These are phyloP conservation scores for Chrysina gloriosa DNA, from an alignment of 2,888 invertebrate genomes.

Conservation along the genomic window DNA sequence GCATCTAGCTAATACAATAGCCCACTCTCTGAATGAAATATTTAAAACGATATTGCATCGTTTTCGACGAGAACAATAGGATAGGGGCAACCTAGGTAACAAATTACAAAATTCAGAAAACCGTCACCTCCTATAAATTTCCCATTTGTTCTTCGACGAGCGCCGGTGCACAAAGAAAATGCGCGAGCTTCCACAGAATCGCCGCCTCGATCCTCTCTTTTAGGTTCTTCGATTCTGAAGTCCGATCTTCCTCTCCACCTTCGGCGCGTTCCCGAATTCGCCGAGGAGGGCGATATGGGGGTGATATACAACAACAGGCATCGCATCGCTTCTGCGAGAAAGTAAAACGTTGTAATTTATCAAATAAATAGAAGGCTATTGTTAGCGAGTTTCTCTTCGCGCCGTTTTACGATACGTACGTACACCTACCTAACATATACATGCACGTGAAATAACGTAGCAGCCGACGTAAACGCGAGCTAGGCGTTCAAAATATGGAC, in stretches of 20 bases:
- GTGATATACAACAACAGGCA: not conserved
- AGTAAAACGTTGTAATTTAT: constrained; percentile 64
- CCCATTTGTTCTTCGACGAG: constrained; percentile 6
- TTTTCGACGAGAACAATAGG: too few relatives aligned
- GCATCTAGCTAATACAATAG: too few relatives aligned
- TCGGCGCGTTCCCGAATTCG: not conserved
- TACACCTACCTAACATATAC: not conserved
- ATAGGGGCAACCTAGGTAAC: too few relatives aligned
- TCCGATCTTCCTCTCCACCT: not conserved
- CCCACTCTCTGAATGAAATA: too few relatives aligned
- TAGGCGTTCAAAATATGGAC: constrained; percentile 62
- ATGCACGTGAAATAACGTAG: not conserved
- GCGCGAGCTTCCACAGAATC: too few relatives aligned
- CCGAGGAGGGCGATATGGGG: not conserved
- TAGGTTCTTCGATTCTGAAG: constrained; percentile 1
- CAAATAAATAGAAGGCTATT: constrained; percentile 65
- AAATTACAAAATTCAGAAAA: constrained; percentile 38
- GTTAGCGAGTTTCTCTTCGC: constrained; percentile 54
- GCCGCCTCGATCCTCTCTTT: constrained; percentile 11
- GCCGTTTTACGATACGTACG: constrained; percentile 56
- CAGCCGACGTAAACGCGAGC: not conserved
- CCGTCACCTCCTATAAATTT: constrained; percentile 35
- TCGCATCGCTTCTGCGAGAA: constrained; percentile 45
- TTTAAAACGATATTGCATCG: too few relatives aligned
- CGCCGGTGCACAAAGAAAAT: constrained; percentile 12